Percentiles rank a stretch among this genome's conserved stretches.
phyloP scores from a whole-genome alignment of 1,140 invertebrate species.

The Brachystomella parvula region DNA sequence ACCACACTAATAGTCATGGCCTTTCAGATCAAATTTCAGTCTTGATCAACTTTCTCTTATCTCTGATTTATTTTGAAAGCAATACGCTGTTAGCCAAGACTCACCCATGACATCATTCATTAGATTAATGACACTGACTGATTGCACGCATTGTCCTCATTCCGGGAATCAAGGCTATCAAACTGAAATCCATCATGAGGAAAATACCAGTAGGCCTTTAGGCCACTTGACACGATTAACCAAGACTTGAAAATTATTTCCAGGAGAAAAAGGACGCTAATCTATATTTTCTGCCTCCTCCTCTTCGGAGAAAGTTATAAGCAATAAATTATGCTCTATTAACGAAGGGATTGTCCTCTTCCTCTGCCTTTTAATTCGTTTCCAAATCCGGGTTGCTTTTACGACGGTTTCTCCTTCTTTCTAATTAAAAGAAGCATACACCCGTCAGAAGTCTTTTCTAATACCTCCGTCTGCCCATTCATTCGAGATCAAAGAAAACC shows the following conservation, averaged over 20 bases:
- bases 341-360: no score
- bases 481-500: not conserved
- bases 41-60: no score
- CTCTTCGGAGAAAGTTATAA: not conserved
- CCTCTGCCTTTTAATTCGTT: no score
- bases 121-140: not conserved
- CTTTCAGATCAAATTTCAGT: no score
- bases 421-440: no score
- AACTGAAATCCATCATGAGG: not conserved
- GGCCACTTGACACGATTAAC: not conserved
- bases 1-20: no score
- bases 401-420: not conserved
- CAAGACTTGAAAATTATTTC: not conserved
- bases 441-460: no score
- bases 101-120: not conserved
- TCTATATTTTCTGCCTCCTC: not conserved
- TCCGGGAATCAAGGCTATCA: not conserved
- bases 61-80: no score
- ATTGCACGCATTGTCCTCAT: no score
- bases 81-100: no score
- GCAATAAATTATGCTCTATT: no score
- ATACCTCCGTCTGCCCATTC: not conserved
- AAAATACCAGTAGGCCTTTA: not conserved
- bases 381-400: no score
- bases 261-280: not conserved